Base-by-base conservation (phyloP, 2,888 invertebrate species). In the Amphimallon solstitiale region DNA sequence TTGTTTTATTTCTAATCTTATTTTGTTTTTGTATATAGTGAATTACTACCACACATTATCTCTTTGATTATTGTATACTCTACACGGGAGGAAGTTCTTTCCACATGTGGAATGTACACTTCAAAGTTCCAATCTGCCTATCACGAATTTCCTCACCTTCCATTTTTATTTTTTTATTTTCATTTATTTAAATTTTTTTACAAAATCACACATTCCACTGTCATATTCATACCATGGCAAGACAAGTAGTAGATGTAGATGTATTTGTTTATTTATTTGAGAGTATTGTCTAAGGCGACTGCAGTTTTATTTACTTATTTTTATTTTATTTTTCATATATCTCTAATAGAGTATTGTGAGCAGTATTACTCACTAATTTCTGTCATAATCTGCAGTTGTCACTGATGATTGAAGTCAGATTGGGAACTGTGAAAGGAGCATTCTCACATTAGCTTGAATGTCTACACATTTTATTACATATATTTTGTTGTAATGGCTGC, bases 361-460 rank as follows among this genome's bases (percentile, higher is more conserved):
- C n/a, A n/a, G n/a, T n/a, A n/a, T n/a, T 61, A 46, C 37, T 54
- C n/a, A 38, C 19, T 6, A 54, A 15, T 38, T 17, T 29, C 38
- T 51, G 51, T 45, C 29, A 40, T 45, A 49, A 43, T 49, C 63
- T 67, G 69, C 68, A 52, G 71, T 67, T 71, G 67, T 65, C 67
- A 75, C 75, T 77, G 77, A 80, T 80, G 78, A 59, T n/a, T 45
- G 34, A 59, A 80, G 86, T 86, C 89, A 90, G 89, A 90, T 90
- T 90, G 89, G 89, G 88, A 89, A 87, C 89, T 89, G 88, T 88
- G 87, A 89, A 89, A 88, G 87, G 88, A 87, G 87, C 89, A 88
- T 89, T 89, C 89, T 89, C 89, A 88, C 89, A 88, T 88, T 66
- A 56, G 63, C 66, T 38, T 76, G 45, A 45, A 71, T 78, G 78